A percentile compares a stretch with the other conserved stretches of the same genome.
Conservation (phyloP, 2,797 vertebrate genomes). For the Melanotaenia trifasciata region DNA sequence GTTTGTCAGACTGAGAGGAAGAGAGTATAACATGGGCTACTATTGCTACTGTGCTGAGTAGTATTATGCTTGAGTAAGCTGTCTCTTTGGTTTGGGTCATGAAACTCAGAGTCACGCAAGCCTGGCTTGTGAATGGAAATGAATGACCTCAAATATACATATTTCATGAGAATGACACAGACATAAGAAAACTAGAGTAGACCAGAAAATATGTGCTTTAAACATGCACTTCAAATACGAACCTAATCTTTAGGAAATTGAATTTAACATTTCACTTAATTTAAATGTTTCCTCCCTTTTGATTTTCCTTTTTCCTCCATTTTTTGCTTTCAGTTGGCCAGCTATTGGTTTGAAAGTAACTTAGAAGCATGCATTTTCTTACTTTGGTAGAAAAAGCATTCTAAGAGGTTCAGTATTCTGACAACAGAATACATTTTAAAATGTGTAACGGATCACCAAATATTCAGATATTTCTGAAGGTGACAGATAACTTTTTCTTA, state of each 20-base stretch:
- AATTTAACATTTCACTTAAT: neutral
- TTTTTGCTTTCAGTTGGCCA: neutral
- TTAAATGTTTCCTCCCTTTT: slow-evolving; percentile 4
- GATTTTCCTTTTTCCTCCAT: neutral
- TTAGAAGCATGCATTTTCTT: neutral
- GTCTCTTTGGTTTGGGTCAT: slow-evolving; percentile 59
- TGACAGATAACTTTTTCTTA: neutral
- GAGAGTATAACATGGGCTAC: neutral
- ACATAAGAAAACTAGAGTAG: slow-evolving; percentile 37
- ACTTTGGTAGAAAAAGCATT: neutral
- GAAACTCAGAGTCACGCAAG: slow-evolving; percentile 50
- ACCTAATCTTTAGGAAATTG: neutral
- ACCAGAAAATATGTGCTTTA: neutral
- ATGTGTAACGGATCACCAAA: neutral
- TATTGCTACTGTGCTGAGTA: slow-evolving; percentile 10
- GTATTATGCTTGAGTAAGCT: slow-evolving; percentile 51
- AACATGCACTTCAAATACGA: neutral
- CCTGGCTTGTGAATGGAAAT: slow-evolving; percentile 19
- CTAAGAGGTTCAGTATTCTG: neutral
- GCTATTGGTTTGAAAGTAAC: neutral
- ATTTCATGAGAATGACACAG: slow-evolving; percentile 63
- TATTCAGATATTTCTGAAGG: neutral
- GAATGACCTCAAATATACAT: slow-evolving; percentile 53
- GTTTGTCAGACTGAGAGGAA: neutral
- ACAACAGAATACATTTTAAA: neutral